Base-by-base conservation (phyloP, 2,113 vertebrate species). In the Pelecanoides urinatrix region DNA sequence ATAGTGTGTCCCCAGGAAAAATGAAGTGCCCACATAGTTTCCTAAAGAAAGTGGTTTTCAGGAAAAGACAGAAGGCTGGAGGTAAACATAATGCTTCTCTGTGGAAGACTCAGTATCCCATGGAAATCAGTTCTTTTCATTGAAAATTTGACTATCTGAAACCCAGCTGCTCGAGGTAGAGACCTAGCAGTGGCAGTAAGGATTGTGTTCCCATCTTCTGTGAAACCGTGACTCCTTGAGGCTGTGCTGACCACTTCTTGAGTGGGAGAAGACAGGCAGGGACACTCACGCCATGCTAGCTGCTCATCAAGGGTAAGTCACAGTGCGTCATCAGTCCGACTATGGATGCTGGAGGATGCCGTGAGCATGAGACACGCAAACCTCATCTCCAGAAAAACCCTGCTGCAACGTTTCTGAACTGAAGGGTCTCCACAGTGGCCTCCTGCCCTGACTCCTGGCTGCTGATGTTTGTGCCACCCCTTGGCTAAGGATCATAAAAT, bases 31-130 rank as follows among this genome's bases (percentile, higher is more conserved):
- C 87, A 91, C 30, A 1, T 79, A 90, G 30, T 42, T 82, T 65
- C 77, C 87, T 68, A 66, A 95, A 88, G 91, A 58, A 82, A 91
- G 77, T 18, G 49, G 52, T 68, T 92, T 73, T 90, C 87, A 82
- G 90, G 77, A 68, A 85, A 75, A 95, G 87, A 78, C 94, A 96
- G 95, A 93, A 96, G 92, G 94, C 90, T 96, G 94, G 58, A 82
- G 77, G 84, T 78, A 94, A 90, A 85, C 95, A 94, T 49, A 81
- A 96, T 82, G 77, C 78, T 91, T 68, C 95, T 93, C 96, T 95
- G 96, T 95, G 93, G 96, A 92, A 97, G 90, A 56, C 76, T 89
- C 66, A 27, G 52, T 2, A 17, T 61, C 83, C 90, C 85, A 5
- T 96, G 93, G 94, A 96, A 95, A 85, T 94, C 81, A 91, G 66